phyloP scores from a whole-genome alignment of 1,140 invertebrate genomes.

The Aphis gossypii region DNA sequence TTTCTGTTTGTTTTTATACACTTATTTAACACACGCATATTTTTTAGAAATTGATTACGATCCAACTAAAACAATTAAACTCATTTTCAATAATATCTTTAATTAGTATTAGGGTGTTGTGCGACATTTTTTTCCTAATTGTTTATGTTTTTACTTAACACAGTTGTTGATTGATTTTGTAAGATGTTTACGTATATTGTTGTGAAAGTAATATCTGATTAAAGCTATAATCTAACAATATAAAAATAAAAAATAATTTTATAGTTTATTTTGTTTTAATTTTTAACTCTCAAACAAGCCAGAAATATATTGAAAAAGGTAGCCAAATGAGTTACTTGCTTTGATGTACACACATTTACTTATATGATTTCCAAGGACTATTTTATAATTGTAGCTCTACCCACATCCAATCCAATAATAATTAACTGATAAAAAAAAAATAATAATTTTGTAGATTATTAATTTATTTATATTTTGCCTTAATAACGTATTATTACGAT shows the following conservation, averaged over 20 bases:
- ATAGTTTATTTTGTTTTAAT: neutral
- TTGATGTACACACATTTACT: too few species aligned
- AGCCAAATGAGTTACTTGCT: too few species aligned
- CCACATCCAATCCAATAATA: too few species aligned
- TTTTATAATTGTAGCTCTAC: too few species aligned
- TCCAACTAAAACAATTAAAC: neutral
- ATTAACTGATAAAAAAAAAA: too few species aligned
- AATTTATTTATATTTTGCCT: too few species aligned
- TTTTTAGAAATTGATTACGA: neutral
- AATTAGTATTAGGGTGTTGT: neutral
- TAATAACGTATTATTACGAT: too few species aligned
- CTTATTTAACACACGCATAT: neutral
- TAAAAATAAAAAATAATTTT: neutral
- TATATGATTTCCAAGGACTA: too few species aligned
- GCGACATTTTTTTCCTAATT: neutral
- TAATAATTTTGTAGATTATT: too few species aligned
- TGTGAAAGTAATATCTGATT: neutral
- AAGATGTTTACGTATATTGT: neutral
- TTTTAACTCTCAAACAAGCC: neutral
- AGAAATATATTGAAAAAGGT: neutral
- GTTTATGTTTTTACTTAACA: neutral
- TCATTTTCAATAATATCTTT: neutral
- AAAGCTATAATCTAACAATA: neutral
- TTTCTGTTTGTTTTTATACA: neutral
- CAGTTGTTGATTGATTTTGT: neutral